Conservation (phyloP, 1,140 invertebrate species). For the Meloidogyne exigua region DNA sequence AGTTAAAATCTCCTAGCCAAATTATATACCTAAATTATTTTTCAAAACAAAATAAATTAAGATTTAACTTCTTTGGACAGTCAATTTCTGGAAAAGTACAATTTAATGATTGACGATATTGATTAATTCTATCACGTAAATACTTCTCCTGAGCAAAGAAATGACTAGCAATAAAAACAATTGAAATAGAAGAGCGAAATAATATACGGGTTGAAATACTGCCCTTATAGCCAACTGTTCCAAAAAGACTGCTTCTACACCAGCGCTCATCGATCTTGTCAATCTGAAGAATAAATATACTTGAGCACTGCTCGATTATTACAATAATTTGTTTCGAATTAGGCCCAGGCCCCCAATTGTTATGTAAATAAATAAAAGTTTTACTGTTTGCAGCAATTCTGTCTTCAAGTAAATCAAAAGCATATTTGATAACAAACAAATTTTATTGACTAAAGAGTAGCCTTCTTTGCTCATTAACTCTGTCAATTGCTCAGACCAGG, state of each 20-base stretch:
- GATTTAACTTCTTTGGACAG: conserved; percentile 16
- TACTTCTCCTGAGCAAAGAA: conserved; percentile 34
- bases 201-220: conserved; percentile 28
- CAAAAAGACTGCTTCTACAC: conserved; percentile 22
- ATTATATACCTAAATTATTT: conserved; percentile 19
- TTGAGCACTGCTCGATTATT: no score
- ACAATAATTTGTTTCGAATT: no score
- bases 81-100: conserved; percentile 38
- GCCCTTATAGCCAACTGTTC: conserved; percentile 35
- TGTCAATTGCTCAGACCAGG: conserved; percentile 9
- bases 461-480: not conserved
- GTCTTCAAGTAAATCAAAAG: conserved; percentile 15
- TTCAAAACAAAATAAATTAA: not conserved
- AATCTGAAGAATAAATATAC: conserved; percentile 18
- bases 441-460: conserved; percentile 18
- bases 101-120: conserved; percentile 21
- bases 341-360: no score
- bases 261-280: conserved; percentile 30
- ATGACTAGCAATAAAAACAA: conserved; percentile 41
- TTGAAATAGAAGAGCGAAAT: conserved; percentile 25
- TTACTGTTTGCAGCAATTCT: not conserved
- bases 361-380: not conserved
- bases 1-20: conserved; percentile 43
- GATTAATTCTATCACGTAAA: conserved; percentile 26
- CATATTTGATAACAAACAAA: conserved; percentile 19